Conservation (phyloP, 2,797 vertebrate genomes). For the Xenopus petersii region DNA sequence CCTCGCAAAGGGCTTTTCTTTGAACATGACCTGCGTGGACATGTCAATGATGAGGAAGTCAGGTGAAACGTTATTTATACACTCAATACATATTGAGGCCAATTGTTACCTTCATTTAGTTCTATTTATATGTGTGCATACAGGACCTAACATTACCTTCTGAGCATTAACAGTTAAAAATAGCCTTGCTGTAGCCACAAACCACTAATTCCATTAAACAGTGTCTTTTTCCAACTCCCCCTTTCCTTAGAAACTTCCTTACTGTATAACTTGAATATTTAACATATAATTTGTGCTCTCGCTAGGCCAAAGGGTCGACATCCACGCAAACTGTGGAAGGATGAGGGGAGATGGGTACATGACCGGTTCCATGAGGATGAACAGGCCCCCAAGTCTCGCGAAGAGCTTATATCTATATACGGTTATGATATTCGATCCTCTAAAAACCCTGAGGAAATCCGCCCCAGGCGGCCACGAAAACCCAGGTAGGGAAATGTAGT, state of each 20-base stretch:
- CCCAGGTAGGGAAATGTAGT: conserved; percentile 69
- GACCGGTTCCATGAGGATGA: conserved; percentile 94
- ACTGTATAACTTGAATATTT: not conserved
- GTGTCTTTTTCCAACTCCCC: too few relatives aligned
- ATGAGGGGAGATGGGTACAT: conserved; percentile 94
- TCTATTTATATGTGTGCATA: too few relatives aligned
- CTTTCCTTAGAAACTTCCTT: too few relatives aligned
- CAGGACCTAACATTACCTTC: too few relatives aligned
- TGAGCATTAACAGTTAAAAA: too few relatives aligned
- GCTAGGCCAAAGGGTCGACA: conserved; percentile 88
- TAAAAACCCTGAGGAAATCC: conserved; percentile 75
- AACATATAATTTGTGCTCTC: not conserved
- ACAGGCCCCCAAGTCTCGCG: conserved; percentile 91
- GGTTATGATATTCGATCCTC: conserved; percentile 92
- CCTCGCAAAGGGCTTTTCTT: conserved; percentile 95
- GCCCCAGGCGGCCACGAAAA: conserved; percentile 74
- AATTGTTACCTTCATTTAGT: too few relatives aligned
- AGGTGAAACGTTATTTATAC: conserved; percentile 58
- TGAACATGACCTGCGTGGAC: conserved; percentile 92
- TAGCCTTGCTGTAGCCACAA: too few relatives aligned
- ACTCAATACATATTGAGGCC: too few relatives aligned
- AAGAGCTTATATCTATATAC: conserved; percentile 91
- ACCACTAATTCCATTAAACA: too few relatives aligned
- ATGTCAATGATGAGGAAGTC: conserved; percentile 89
- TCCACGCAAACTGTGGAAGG: conserved; percentile 89